A percentile compares a stretch with the other conserved stretches of the same genome.
Conservation (phyloP, 2,113 vertebrate genomes). For the Heptranchias perlo region DNA sequence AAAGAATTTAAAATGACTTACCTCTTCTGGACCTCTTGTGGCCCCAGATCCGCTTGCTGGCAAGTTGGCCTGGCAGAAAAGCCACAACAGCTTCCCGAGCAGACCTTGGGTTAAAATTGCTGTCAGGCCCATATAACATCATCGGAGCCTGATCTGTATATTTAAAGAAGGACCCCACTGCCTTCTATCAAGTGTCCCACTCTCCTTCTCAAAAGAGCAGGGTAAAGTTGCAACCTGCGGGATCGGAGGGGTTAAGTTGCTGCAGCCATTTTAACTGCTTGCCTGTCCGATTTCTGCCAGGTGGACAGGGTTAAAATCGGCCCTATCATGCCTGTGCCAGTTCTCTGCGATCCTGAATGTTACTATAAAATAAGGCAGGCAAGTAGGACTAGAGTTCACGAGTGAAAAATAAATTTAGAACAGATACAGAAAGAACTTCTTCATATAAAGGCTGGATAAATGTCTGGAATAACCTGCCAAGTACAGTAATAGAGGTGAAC, state of each 20-base stretch:
- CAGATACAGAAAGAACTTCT: background rate
- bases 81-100: background rate
- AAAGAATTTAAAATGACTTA: no score
- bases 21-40: background rate
- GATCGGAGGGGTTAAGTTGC: background rate
- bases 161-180: background rate
- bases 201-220: background rate
- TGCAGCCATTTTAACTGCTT: background rate
- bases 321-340: background rate
- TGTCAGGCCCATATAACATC: background rate
- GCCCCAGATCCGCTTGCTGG: background rate
- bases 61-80: background rate
- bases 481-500: background rate
- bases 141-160: background rate
- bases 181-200: background rate
- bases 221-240: background rate
- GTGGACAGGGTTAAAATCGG: background rate
- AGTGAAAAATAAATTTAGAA: slow-evolving; percentile 19
- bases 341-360: background rate
- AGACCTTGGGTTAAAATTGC: background rate
- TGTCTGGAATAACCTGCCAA: background rate
- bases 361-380: background rate
- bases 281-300: no score
- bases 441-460: background rate
- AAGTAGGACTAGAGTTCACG: no score